Conservation (phyloP, 1,140 invertebrate species). For the Lepidostoma basale region DNA sequence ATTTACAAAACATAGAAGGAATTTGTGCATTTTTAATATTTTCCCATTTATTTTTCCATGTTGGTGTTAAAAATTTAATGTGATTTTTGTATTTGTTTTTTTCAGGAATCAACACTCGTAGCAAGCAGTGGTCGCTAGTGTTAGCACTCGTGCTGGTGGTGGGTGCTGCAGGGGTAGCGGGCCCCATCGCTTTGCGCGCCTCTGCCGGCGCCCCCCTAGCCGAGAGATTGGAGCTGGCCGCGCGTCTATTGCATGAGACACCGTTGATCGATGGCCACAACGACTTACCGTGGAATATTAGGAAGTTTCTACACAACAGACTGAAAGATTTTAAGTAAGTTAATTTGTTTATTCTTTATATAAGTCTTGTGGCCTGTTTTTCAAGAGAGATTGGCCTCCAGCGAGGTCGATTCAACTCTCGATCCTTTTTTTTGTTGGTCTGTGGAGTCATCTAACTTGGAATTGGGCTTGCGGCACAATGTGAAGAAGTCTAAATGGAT, state of each 20-base stretch:
- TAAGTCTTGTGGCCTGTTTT: too few relatives aligned
- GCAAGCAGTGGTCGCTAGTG: conserved; percentile 68
- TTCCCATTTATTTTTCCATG: background rate
- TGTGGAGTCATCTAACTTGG: too few relatives aligned
- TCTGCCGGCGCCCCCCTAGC: conserved; percentile 69
- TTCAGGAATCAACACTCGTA: conserved; percentile 40
- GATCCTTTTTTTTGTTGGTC: too few relatives aligned
- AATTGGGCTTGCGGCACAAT: too few relatives aligned
- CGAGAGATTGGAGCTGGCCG: conserved; percentile 67
- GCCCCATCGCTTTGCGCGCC: conserved; percentile 68
- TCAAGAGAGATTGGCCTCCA: too few relatives aligned
- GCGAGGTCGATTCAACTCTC: background rate
- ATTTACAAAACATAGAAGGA: background rate
- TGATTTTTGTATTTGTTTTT: conserved; percentile 26
- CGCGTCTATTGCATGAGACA: conserved; percentile 66
- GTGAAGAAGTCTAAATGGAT: too few relatives aligned
- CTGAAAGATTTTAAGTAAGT: conserved; percentile 77
- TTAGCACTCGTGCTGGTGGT: conserved; percentile 69
- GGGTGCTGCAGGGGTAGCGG: conserved; percentile 69
- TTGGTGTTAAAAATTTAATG: background rate
- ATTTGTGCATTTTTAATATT: background rate
- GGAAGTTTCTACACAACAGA: conserved; percentile 86
- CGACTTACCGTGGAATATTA: conserved; percentile 89
- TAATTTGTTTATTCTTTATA: background rate
- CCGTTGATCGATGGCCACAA: conserved; percentile 83